Percentiles rank a stretch among this genome's conserved stretches.
These are phyloP conservation scores for Speoplatyrhinus poulsoni DNA, from an alignment of 2,113 vertebrate species.

Conservation along the genomic window DNA sequence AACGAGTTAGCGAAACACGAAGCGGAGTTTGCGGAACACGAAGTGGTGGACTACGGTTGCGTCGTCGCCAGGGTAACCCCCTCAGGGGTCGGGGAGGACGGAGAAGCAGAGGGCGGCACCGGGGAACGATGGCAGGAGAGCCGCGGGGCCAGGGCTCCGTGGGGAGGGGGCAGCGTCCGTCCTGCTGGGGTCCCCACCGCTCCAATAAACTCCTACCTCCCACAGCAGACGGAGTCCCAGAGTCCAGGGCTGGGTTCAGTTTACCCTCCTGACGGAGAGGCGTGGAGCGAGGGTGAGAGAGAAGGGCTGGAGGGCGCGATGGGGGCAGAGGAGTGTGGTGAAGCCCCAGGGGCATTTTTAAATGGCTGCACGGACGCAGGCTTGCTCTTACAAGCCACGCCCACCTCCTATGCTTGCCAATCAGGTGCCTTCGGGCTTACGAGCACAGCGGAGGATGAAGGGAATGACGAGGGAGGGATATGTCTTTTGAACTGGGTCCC, in stretches of 20 bases:
- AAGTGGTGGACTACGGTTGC: slow-evolving; percentile 33
- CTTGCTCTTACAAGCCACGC: neutral
- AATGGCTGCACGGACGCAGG: neutral
- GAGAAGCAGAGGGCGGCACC: neutral
- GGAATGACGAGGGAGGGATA: neutral
- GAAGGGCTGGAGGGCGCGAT: neutral
- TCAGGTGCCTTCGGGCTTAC: neutral
- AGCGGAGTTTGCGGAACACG: neutral
- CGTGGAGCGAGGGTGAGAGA: neutral
- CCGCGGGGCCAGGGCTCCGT: neutral
- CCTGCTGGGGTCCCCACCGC: neutral
- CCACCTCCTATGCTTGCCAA: neutral
- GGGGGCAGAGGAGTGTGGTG: neutral
- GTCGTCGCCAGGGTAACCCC: neutral
- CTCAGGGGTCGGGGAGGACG: neutral
- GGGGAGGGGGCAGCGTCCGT: neutral
- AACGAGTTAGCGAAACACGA: neutral
- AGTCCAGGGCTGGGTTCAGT: neutral
- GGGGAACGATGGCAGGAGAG: neutral
- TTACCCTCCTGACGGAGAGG: neutral
- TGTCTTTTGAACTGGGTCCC: slow-evolving; percentile 27
- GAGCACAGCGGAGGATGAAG: neutral
- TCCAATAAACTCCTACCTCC: slow-evolving; percentile 3
- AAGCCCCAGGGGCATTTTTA: neutral
- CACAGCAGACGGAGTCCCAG: neutral